Base-by-base conservation (phyloP, 2,797 vertebrate species). In the Myotis pilosus region DNA sequence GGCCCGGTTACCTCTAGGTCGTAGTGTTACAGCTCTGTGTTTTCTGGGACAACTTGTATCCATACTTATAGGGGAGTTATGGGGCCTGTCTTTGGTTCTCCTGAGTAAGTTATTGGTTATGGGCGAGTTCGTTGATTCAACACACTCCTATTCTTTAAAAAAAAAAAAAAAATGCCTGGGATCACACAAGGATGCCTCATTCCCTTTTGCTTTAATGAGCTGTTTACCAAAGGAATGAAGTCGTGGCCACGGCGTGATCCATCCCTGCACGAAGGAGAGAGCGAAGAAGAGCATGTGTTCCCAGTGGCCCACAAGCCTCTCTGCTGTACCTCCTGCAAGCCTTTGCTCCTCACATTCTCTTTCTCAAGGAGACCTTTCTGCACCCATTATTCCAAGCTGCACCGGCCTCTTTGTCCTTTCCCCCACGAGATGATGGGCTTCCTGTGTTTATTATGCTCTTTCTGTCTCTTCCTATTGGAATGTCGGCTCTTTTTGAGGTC, bases 261-360 rank as follows among this genome's bases (percentile, higher is more conserved):
- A 0, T 51, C 28, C 2, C 16, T 4, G 8, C 16, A 0, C 2
- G 79, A 49, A 20, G 19, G 28, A 36, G 28, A 22, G 60, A 38
- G 22, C 12, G 60, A 23, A 6, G 53, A 47, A 25, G 47, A 16
- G 9, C 62, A 0, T 2, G 38, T 0, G 1, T 8, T 33, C 71
- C 49, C 49, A 19, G 81, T 6, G 60, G 5, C 8, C 41, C 36
- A 5, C 7, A 3, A 11, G 64, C 38, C 53, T 62, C 20, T 5
- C 66, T 49, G 17, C 23, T 10, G 23, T 1, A 5, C 30, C 44
- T 69, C n/a, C 53, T 8, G 11, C 8, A 8, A 25, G 30, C 1
- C 53, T 9, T 55, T 19, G 38, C 41, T 62, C 33, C 71, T 72
- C 8, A 1, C 2, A 0, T 15, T 25, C 47, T 10, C 44, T 20